Percentiles rank a stretch among this genome's conserved stretches.
These are phyloP conservation scores for Embidobia sp. DNA, from an alignment of 2,888 invertebrate species.

Conservation along the genomic window DNA sequence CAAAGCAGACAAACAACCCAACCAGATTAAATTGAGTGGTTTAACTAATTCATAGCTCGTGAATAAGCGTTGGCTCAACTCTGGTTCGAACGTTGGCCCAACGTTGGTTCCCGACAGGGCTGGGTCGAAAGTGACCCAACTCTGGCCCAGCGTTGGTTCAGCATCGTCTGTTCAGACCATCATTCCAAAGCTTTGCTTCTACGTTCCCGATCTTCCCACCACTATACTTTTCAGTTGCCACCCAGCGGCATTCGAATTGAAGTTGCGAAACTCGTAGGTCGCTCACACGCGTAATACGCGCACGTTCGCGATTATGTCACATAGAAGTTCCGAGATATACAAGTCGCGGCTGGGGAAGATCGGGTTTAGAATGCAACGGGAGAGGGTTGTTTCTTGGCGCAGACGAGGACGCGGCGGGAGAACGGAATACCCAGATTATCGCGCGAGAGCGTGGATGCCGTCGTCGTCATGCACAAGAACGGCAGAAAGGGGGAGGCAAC, in stretches of 20 bases:
- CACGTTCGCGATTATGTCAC: constrained; percentile 74
- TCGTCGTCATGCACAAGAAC: constrained; percentile 63
- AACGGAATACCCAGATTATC: constrained; percentile 78
- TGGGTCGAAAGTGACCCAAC: no score
- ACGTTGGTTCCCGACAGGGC: no score
- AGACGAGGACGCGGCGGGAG: constrained; percentile 73
- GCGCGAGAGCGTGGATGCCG: constrained; percentile 71
- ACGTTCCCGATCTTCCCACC: no score
- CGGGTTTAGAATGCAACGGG: constrained; percentile 11
- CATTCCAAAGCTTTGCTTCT: no score
- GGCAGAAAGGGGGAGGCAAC: constrained; percentile 70
- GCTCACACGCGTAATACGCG: constrained; percentile 45
- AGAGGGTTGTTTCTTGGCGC: constrained; percentile 63
- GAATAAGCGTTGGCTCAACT: no score
- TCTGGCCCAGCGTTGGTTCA: no score
- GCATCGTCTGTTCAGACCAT: no score
- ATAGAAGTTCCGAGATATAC: constrained; percentile 74
- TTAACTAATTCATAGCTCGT: no score
- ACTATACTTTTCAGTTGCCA: no score
- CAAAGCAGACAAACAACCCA: no score
- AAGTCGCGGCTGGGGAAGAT: constrained; percentile 59
- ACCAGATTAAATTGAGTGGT: no score
- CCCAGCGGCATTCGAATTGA: not conserved
- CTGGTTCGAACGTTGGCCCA: no score
- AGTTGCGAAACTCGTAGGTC: constrained; percentile 2